Base-by-base conservation (phyloP, 2,888 invertebrate species). In the Callimorpha dominula region DNA sequence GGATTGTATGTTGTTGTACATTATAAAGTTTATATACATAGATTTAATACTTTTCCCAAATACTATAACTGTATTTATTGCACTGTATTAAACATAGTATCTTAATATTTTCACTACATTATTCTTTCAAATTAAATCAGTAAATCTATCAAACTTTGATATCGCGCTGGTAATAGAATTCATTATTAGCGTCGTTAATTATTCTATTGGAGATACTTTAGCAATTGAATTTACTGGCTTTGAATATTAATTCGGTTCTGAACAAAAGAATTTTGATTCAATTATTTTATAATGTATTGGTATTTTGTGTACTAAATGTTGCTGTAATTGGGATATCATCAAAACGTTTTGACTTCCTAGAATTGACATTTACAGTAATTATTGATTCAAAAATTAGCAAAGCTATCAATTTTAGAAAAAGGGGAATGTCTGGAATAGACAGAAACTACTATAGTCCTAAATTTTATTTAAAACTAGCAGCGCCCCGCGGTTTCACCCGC, bases 181-280 rank as follows among this genome's bases (percentile, higher is more conserved):
- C 40, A 76, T 74, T 74, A 79, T 63, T 63, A 52, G 60, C 50
- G 60, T 64, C 68, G 70, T 73, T 76, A 72, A 75, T 77, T 75
- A 79, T 80, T 75, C 80, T 70, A 71, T 72, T 69, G 68, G 66
- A 68, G 11, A 14, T 64, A 75, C 65, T 73, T 69, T 70, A 73
- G 71, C 72, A 73, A 77, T 73, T 72, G 68, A 64, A 71, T 70
- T 73, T 66, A 63, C 73, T 17, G 20, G 54, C 67, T 65, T 71
- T 76, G 68, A 74, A 80, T 74, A 70, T 72, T 77, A 71, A 62
- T 68, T 73, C 40, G 49, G 11, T 75, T 75, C 7, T 43, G 14
- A 57, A 49, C 40, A 69, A 69, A 65, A 52, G 46, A 20, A 65
- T 60, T 72, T 43, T 57, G 43, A 20, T 57, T 17, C 43, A 70